Conservation (phyloP, 2,888 invertebrate species). For the Galeopsomyia nigrocyanea region DNA sequence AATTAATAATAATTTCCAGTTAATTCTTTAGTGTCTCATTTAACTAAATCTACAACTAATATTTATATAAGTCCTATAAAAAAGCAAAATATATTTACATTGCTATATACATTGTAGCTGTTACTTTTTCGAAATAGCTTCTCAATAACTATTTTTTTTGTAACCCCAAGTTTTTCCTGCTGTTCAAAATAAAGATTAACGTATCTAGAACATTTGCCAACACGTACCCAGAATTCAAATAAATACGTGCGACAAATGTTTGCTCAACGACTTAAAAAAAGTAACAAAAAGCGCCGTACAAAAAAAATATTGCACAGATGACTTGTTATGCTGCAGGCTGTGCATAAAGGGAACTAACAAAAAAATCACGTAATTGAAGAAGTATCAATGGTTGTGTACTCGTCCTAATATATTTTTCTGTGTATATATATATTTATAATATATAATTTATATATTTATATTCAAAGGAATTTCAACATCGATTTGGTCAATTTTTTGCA, state of each 20-base stretch:
- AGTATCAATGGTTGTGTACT: slow-evolving; percentile 36
- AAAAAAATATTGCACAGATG: slow-evolving; percentile 60
- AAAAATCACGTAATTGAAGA: slow-evolving; percentile 35
- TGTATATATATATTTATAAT: slow-evolving; percentile 42
- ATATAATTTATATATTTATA: slow-evolving; percentile 42
- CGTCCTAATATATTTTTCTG: slow-evolving; percentile 46
- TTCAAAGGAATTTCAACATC: slow-evolving; percentile 26
- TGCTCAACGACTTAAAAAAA: slow-evolving; percentile 34
- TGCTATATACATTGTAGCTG: too few relatives aligned
- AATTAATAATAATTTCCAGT: not conserved
- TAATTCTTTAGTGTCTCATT: slow-evolving; percentile 17
- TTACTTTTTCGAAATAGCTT: not conserved
- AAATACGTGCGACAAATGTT: slow-evolving; percentile 35
- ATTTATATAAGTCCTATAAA: not conserved
- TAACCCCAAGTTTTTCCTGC: not conserved
- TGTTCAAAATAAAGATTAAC: slow-evolving; percentile 28
- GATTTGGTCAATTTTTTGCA: slow-evolving; percentile 17
- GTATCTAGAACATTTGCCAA: slow-evolving; percentile 17
- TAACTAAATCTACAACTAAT: slow-evolving; percentile 7
- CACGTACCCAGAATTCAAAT: slow-evolving; percentile 35
- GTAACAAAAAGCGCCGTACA: slow-evolving; percentile 33
- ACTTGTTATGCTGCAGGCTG: slow-evolving; percentile 58
- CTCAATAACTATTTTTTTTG: slow-evolving; percentile 3
- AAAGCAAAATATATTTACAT: not conserved
- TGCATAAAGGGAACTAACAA: slow-evolving; percentile 44